Conservation (phyloP, 2,888 invertebrate genomes). For the Microctonus aethiopoides region DNA sequence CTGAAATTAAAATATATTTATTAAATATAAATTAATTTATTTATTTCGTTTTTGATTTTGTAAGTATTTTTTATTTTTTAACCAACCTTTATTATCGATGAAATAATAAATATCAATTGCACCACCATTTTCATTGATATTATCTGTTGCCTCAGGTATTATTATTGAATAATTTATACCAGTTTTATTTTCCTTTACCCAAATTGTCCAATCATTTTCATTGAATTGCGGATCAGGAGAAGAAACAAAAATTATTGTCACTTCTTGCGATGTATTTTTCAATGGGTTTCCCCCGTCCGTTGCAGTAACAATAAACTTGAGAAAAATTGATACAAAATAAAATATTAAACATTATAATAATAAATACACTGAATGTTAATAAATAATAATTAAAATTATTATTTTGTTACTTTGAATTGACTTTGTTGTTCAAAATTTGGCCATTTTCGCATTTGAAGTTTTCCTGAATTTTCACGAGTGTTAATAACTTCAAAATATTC, state of each 20-base stretch:
- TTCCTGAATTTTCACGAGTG: slow-evolving; percentile 37
- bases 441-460: slow-evolving; percentile 40
- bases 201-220: slow-evolving; percentile 37
- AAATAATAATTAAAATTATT: background rate
- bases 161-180: slow-evolving; percentile 29
- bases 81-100: slow-evolving; percentile 40
- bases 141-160: slow-evolving; percentile 44
- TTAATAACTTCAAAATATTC: slow-evolving; percentile 42
- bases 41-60: background rate
- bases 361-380: background rate
- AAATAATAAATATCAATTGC: slow-evolving; percentile 45
- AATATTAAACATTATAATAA: too few species aligned
- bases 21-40: too few species aligned
- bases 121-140: slow-evolving; percentile 35
- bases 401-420: slow-evolving; percentile 32
- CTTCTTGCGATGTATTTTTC: slow-evolving; percentile 23
- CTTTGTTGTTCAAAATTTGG: slow-evolving; percentile 26
- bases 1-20: background rate
- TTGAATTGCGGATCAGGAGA: slow-evolving; percentile 43
- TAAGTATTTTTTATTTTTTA: background rate
- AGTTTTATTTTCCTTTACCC: slow-evolving; percentile 46
- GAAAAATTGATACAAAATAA: slow-evolving; percentile 15
- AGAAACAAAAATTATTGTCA: slow-evolving; percentile 41
- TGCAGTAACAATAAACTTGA: slow-evolving; percentile 41
- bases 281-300: slow-evolving; percentile 43